A percentile compares a stretch with the other conserved stretches of the same genome.
These are phyloP conservation scores for Goniozus legneri DNA, from an alignment of 1,140 invertebrate species.

Conservation along the genomic window DNA sequence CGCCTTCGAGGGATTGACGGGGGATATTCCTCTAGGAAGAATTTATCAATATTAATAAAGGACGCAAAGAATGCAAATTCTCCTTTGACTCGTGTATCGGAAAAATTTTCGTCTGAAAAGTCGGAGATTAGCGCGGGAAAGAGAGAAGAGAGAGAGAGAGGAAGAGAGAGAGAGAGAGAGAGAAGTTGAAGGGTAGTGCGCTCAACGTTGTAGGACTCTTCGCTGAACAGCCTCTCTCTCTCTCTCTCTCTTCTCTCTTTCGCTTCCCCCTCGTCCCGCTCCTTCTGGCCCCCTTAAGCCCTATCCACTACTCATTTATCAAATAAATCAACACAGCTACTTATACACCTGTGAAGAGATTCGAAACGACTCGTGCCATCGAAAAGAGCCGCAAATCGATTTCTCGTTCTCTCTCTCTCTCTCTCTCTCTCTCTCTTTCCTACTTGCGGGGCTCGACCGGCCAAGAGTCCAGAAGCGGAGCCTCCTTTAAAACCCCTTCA, in stretches of 20 bases:
- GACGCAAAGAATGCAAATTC: too few relatives aligned
- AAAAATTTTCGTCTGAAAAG: neutral
- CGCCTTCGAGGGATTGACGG: too few relatives aligned
- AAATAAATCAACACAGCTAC: conserved; percentile 53
- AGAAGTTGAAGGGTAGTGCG: conserved; percentile 44
- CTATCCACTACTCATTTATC: conserved; percentile 51
- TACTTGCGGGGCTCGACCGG: too few relatives aligned
- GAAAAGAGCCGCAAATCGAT: conserved; percentile 17
- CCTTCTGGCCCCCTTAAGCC: conserved; percentile 29
- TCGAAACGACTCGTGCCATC: conserved; percentile 16
- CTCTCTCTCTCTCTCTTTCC: too few relatives aligned
- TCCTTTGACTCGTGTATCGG: neutral
- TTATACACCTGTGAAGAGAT: conserved; percentile 45
- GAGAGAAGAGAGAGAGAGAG: conserved; percentile 16
- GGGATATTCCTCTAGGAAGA: too few relatives aligned
- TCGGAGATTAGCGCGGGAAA: conserved; percentile 9
- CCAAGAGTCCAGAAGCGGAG: too few relatives aligned
- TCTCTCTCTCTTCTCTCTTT: conserved; percentile 16
- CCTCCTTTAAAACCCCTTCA: too few relatives aligned
- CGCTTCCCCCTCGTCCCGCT: conserved; percentile 18
- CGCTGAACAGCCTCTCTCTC: conserved; percentile 42
- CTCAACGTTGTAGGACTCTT: conserved; percentile 51
- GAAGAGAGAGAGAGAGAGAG: conserved; percentile 33
- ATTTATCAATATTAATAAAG: too few relatives aligned
- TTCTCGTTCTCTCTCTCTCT: too few relatives aligned